Evolutionary conservation across 2,888 invertebrate species (phyloP).

Genomic region (Ennomos fuscantarius): DNA sequence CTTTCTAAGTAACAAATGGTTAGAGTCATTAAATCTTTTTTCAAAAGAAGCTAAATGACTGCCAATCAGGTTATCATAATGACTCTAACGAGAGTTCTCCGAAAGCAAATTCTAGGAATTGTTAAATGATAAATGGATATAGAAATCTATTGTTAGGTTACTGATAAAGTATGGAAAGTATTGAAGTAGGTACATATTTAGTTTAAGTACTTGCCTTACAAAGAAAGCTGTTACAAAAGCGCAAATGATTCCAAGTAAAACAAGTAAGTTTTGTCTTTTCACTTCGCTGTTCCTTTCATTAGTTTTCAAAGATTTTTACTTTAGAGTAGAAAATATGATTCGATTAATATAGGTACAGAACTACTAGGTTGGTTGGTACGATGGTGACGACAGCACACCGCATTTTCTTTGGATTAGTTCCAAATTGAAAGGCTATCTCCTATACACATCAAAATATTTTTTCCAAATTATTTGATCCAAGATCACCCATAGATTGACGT

Average conservation of each 20-base stretch:
- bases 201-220: constrained; percentile 11
- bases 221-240: constrained; percentile 35
- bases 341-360: constrained; percentile 30
- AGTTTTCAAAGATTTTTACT: constrained; percentile 32
- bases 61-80: constrained; percentile 17
- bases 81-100: constrained; percentile 18
- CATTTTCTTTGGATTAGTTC: constrained; percentile 63
- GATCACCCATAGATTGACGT: constrained; percentile 14
- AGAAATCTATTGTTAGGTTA: constrained; percentile 13
- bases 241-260: constrained; percentile 21
- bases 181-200: constrained; percentile 8
- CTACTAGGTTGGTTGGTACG: constrained; percentile 41
- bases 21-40: constrained; percentile 11
- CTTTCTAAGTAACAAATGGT: constrained; percentile 4
- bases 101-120: constrained; percentile 16
- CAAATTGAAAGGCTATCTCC: constrained; percentile 50
- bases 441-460: constrained; percentile 29
- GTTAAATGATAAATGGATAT: constrained; percentile 22
- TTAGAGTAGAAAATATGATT: constrained; percentile 33
- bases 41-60: constrained; percentile 10
- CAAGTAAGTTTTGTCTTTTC: constrained; percentile 21
- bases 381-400: constrained; percentile 61
- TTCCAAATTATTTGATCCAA: no score
- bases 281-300: constrained; percentile 34
- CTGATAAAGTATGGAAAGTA: constrained; percentile 8